These are phyloP conservation scores for Ranitomeya variabilis DNA, from an alignment of 2,113 vertebrate genomes.

Conservation along the genomic window DNA sequence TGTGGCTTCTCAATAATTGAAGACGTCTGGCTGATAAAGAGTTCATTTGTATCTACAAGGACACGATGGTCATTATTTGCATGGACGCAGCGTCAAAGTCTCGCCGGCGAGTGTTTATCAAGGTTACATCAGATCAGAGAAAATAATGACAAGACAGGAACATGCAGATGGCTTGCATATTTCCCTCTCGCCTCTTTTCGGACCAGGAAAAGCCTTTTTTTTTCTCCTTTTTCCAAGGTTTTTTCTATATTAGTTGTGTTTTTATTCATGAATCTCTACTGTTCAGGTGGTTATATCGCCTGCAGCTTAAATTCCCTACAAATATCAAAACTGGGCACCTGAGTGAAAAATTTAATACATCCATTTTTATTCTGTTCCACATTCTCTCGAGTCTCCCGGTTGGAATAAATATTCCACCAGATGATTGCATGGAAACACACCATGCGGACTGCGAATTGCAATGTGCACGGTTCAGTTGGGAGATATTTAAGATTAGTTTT, in stretches of 20 bases:
- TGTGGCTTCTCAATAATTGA: slow-evolving; percentile 35
- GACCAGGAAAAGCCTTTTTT: slow-evolving; percentile 38
- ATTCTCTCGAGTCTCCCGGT: slow-evolving; percentile 72
- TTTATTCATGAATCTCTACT: slow-evolving; percentile 72
- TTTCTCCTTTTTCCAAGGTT: background rate
- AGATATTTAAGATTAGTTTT: slow-evolving; percentile 75
- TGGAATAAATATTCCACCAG: slow-evolving; percentile 72
- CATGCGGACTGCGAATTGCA: slow-evolving; percentile 74
- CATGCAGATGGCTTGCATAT: slow-evolving; percentile 44
- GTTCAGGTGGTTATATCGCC: slow-evolving; percentile 68
- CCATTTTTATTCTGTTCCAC: slow-evolving; percentile 77
- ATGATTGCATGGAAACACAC: slow-evolving; percentile 73
- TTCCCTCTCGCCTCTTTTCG: slow-evolving; percentile 24
- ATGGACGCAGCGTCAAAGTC: slow-evolving; percentile 25
- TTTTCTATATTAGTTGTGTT: slow-evolving; percentile 61
- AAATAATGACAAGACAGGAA: slow-evolving; percentile 42
- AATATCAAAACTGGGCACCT: slow-evolving; percentile 74
- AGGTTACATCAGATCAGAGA: slow-evolving; percentile 49
- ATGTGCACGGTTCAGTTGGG: slow-evolving; percentile 70
- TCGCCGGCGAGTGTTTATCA: slow-evolving; percentile 46
- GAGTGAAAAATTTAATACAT: slow-evolving; percentile 78
- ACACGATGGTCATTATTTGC: slow-evolving; percentile 35
- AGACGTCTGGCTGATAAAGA: background rate
- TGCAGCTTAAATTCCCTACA: slow-evolving; percentile 73
- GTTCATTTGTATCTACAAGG: slow-evolving; percentile 50